Evolutionary conservation across 2,113 vertebrate genomes (phyloP), one percentile per base, ranked within the genome.

Genomic region (Alligator sinensis): DNA sequence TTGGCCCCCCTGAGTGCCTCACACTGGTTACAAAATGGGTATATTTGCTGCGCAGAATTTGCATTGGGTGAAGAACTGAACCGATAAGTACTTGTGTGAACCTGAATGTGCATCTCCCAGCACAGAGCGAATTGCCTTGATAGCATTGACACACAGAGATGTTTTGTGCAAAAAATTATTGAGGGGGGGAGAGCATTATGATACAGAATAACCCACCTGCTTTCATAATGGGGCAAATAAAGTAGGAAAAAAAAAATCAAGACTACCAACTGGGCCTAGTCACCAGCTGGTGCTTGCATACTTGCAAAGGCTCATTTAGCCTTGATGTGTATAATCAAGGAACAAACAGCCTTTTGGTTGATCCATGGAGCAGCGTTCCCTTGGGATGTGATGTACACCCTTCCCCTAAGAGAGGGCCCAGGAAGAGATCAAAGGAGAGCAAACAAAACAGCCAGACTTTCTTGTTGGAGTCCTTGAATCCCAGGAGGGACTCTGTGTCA

Each of bases 381-480:
- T 22, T 27, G 47, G 82, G 4, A 11, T 87, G 86, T 77, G 95
- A 55, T 76, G 55, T 87, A 57, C 28, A 55, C 38, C 54, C 28
- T 85, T 95, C 54, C 21, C 62, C 34, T 6, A 28, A 38, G 21
- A 25, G 85, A 91, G 72, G n/a, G 61, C 68, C 18, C 60, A 77
- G 54, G 72, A 76, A 94, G 13, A 27, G 85, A 92, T 54, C 72
- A 86, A 93, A 95, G 91, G 30, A 75, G 85, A 87, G 78, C 11
- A 0, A 1, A 28, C 83, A 91, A 90, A 91, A 81, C 76, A 70
- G 77, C 55, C 84, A 86, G 34, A 55, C 9, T 74, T 89, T 96
- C 77, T 89, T 14, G 86, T 28, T 89, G 25, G 72, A 76, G 63
- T 74, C 30, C 59, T 57, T 27, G 77, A 86, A 84, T 96, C 64